Evolutionary conservation across 2,113 vertebrate genomes (phyloP).

Genomic region (Egretta garzetta): DNA sequence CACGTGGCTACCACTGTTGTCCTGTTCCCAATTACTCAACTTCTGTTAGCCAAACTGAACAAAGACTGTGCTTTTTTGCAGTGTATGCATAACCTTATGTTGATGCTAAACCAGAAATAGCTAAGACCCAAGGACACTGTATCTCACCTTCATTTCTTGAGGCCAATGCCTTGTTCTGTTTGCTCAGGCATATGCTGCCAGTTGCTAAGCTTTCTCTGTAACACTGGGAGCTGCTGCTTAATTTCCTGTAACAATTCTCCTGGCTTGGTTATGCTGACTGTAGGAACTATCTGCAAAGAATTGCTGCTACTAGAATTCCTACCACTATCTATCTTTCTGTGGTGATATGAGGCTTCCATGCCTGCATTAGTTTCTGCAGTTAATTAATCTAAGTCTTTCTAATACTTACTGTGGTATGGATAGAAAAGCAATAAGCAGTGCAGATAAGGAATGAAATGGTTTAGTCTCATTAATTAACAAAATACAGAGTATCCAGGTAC

Average conservation of each 20-base stretch:
- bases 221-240: not conserved
- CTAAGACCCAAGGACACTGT: not conserved
- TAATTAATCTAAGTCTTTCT: conserved; percentile 43
- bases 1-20: not conserved
- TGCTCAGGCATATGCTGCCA: not conserved
- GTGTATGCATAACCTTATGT: not conserved
- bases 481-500: not conserved
- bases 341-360: not conserved
- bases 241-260: not conserved
- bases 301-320: not conserved
- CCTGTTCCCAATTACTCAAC: not conserved
- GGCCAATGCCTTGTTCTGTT: not conserved
- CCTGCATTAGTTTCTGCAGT: not conserved
- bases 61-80: not conserved
- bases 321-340: not conserved
- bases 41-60: not conserved
- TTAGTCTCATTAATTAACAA: conserved; percentile 43
- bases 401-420: not conserved
- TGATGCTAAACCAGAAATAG: not conserved
- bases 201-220: not conserved
- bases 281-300: not conserved
- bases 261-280: not conserved
- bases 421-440: conserved; percentile 10
- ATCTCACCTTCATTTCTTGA: not conserved
- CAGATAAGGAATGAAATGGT: conserved; percentile 19